Percentiles rank a stretch among this genome's conserved stretches.
Evolutionary conservation across 1,140 invertebrate genomes (phyloP).

Genomic region (Bicyclus anynana): DNA sequence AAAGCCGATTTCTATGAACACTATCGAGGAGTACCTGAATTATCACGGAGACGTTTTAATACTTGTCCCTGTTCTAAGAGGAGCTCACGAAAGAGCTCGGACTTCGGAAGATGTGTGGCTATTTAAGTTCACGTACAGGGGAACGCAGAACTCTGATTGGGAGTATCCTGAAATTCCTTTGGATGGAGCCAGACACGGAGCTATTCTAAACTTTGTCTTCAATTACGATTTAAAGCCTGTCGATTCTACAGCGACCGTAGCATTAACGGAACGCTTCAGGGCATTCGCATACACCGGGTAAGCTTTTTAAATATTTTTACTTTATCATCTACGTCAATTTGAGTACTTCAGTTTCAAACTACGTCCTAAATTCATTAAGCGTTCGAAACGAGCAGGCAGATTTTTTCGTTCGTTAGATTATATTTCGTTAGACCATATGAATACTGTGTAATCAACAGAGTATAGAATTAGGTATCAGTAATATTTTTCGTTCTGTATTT

Average conservation of each 20-base stretch:
- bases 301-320: slow-evolving; percentile 4
- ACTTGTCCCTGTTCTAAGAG: slow-evolving; percentile 43
- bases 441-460: too few species aligned
- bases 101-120: slow-evolving; percentile 45
- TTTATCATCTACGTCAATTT: not conserved
- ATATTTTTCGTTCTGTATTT: too few species aligned
- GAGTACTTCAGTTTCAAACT: too few species aligned
- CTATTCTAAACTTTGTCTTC: slow-evolving; percentile 52
- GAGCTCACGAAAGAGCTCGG: slow-evolving; percentile 38
- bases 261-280: slow-evolving; percentile 32
- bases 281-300: slow-evolving; percentile 51
- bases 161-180: slow-evolving; percentile 46
- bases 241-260: slow-evolving; percentile 26
- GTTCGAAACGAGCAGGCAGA: too few species aligned
- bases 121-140: slow-evolving; percentile 48
- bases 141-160: slow-evolving; percentile 48
- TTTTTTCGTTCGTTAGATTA: too few species aligned
- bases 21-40: slow-evolving; percentile 56
- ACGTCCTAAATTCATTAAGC: too few species aligned
- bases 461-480: too few species aligned
- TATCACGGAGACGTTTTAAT: slow-evolving; percentile 57
- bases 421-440: too few species aligned
- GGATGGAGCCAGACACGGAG: slow-evolving; percentile 50
- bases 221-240: slow-evolving; percentile 36
- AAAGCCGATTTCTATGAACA: slow-evolving; percentile 40